These are phyloP conservation scores for Eilema griseolum DNA, from an alignment of 2,888 invertebrate genomes.

Conservation along the genomic window DNA sequence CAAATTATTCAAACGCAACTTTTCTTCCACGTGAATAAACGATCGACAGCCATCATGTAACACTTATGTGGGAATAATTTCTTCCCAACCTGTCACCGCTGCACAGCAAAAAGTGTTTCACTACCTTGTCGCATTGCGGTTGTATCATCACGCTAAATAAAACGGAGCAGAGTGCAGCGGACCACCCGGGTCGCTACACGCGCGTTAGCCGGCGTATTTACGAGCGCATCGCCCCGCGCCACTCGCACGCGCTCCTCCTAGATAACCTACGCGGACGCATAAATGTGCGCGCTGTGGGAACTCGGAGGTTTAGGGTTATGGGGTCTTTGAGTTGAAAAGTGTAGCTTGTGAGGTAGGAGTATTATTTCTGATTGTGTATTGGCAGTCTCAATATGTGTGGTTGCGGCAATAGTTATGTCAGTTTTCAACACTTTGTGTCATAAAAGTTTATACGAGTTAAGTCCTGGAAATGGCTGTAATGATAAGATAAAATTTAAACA, in stretches of 20 bases:
- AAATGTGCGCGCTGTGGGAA: conserved; percentile 44
- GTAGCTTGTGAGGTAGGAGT: background rate
- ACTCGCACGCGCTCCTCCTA: conserved; percentile 51
- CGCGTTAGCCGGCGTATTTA: conserved; percentile 69
- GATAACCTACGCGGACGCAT: conserved; percentile 56
- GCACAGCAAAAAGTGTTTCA: conserved; percentile 26
- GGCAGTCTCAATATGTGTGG: background rate
- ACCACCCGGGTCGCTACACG: conserved; percentile 75
- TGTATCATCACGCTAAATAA: conserved; percentile 55
- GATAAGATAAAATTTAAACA: too few relatives aligned
- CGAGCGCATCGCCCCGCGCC: conserved; percentile 57
- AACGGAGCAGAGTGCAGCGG: conserved; percentile 55
- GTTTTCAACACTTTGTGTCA: background rate
- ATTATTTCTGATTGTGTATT: background rate
- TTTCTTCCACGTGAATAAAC: background rate
- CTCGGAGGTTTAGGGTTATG: conserved; percentile 22
- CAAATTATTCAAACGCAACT: background rate
- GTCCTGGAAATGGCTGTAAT: too few relatives aligned
- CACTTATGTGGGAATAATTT: conserved; percentile 15
- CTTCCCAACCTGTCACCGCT: conserved; percentile 26
- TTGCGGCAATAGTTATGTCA: too few relatives aligned
- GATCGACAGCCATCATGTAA: conserved; percentile 7
- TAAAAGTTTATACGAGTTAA: too few relatives aligned
- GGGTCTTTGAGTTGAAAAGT: conserved; percentile 9
- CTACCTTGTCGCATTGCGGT: conserved; percentile 28